Conservation (phyloP, 2,113 vertebrate species). For the Chionomys nivalis region DNA sequence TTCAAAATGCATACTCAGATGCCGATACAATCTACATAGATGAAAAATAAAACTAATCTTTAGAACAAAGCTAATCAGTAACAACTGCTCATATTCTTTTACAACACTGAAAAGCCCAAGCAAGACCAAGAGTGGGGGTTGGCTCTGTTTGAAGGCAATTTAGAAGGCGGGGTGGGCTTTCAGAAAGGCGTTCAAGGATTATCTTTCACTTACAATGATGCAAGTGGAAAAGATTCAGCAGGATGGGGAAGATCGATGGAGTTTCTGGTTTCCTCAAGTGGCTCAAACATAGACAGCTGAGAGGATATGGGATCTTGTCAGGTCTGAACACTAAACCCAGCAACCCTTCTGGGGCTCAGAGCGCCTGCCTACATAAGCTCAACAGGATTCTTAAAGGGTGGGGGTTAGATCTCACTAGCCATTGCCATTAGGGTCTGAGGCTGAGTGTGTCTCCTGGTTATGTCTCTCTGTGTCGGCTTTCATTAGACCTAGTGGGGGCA, state of each 20-base stretch:
- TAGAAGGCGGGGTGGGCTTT: background rate
- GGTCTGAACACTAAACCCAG: background rate
- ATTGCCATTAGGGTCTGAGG: too few species aligned
- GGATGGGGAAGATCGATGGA: background rate
- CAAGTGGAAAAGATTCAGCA: background rate
- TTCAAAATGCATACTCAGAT: background rate
- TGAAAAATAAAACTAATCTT: background rate
- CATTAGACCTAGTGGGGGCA: background rate
- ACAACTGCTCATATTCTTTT: background rate
- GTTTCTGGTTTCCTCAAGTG: background rate
- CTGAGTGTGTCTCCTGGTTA: background rate
- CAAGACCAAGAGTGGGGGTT: background rate
- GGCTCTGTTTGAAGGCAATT: background rate
- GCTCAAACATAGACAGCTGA: background rate
- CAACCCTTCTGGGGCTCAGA: background rate
- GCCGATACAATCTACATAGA: background rate
- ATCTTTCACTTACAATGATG: background rate
- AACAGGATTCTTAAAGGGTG: background rate
- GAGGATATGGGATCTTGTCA: background rate
- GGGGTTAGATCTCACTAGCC: too few species aligned
- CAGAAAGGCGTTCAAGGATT: background rate
- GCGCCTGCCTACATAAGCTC: accelerated
- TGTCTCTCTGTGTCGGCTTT: background rate
- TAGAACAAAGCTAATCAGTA: background rate
- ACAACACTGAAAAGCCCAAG: background rate